Conservation (phyloP, 2,888 invertebrate genomes). For the Panzeria rudis region DNA sequence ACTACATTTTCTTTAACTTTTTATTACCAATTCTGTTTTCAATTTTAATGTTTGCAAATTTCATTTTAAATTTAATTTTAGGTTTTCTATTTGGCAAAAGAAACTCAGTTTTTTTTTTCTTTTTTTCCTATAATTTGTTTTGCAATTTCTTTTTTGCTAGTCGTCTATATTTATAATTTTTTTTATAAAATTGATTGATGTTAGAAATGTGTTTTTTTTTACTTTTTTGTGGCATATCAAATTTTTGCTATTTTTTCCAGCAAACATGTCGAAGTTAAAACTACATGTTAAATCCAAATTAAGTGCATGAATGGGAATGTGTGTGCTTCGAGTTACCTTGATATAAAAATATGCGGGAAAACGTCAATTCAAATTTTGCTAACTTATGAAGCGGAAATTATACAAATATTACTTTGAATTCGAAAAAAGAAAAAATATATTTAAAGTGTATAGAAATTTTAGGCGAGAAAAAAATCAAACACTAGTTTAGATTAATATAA, state of each 20-base stretch:
- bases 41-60: slow-evolving; percentile 41
- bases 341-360: slow-evolving; percentile 63
- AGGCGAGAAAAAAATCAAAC: not conserved
- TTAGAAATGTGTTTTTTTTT: slow-evolving; percentile 48
- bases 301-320: not conserved
- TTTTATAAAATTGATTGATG: slow-evolving; percentile 67
- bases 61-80: slow-evolving; percentile 55
- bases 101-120: slow-evolving; percentile 16
- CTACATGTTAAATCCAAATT: slow-evolving; percentile 27
- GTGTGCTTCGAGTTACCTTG: slow-evolving; percentile 42
- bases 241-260: slow-evolving; percentile 40
- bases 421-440: slow-evolving; percentile 10
- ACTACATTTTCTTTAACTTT: not conserved
- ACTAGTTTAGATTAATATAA: not conserved
- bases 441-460: not conserved
- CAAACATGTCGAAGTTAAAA: slow-evolving; percentile 40
- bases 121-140: slow-evolving; percentile 47
- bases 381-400: slow-evolving; percentile 72
- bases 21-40: slow-evolving; percentile 20
- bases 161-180: slow-evolving; percentile 33
- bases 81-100: slow-evolving; percentile 45
- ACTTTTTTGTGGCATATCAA: slow-evolving; percentile 17
- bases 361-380: slow-evolving; percentile 72
- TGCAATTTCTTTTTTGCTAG: slow-evolving; percentile 34
- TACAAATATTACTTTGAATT: slow-evolving; percentile 67